Percentiles rank a stretch among this genome's conserved stretches.
Conservation (phyloP, 1,140 invertebrate genomes). For the Mya arenaria region DNA sequence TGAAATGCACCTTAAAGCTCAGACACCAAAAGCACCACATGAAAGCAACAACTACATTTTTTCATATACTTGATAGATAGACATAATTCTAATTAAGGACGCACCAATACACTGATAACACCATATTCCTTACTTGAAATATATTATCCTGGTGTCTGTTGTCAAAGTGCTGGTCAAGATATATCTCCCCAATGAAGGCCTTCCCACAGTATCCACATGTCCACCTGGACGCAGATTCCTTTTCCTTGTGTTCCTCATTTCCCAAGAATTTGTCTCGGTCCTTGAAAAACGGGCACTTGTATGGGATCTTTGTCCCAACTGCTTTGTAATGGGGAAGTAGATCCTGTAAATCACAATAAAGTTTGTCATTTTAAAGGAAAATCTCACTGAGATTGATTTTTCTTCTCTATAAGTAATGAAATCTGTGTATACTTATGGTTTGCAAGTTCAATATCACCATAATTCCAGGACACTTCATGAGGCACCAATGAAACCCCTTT, state of each 20-base stretch:
- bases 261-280: conserved; percentile 92
- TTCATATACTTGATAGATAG: too few species aligned
- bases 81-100: too few species aligned
- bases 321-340: conserved; percentile 93
- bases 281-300: conserved; percentile 95
- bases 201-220: conserved; percentile 95
- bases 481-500: not conserved
- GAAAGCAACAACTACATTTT: too few species aligned
- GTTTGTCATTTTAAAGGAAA: not conserved
- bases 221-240: conserved; percentile 88
- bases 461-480: not conserved
- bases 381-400: not conserved
- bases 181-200: conserved; percentile 93
- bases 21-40: too few species aligned
- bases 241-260: conserved; percentile 85
- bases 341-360: conserved; percentile 84
- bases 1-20: too few species aligned
- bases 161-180: conserved; percentile 94
- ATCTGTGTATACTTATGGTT: not conserved
- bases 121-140: conserved; percentile 86
- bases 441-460: not conserved
- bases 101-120: too few species aligned
- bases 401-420: not conserved
- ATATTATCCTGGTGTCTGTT: conserved; percentile 92
- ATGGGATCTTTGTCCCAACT: conserved; percentile 89